A percentile compares a stretch with the other conserved stretches of the same genome.
These are phyloP conservation scores for Heliconius nattereri DNA, from an alignment of 1,140 invertebrate species.

Conservation along the genomic window DNA sequence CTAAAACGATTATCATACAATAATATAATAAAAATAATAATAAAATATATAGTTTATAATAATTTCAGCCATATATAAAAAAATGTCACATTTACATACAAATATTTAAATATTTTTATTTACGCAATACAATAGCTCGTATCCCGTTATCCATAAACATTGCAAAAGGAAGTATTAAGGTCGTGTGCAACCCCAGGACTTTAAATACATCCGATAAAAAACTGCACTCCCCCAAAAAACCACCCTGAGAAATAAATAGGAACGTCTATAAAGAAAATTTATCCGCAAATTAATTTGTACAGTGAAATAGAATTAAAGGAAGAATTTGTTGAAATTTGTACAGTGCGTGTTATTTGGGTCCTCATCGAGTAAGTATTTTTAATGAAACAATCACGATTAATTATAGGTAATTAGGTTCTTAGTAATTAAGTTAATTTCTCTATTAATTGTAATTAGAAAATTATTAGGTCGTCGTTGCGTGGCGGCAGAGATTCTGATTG, in stretches of 20 bases:
- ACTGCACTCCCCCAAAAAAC: constrained; percentile 64
- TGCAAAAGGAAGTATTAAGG: constrained; percentile 67
- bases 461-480: too few species aligned
- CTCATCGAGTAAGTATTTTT: not conserved
- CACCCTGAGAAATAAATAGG: constrained; percentile 60
- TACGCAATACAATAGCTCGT: constrained; percentile 19
- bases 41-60: not conserved
- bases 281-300: constrained; percentile 78
- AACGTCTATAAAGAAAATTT: constrained; percentile 78
- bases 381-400: not conserved
- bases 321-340: constrained; percentile 17
- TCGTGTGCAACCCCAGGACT: constrained; percentile 67
- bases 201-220: constrained; percentile 79
- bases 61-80: not conserved
- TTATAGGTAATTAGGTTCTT: not conserved
- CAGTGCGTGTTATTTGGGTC: not conserved
- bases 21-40: too few species aligned
- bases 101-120: constrained; percentile 5
- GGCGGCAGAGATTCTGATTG: too few species aligned
- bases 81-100: not conserved
- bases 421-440: too few species aligned
- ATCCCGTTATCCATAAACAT: constrained; percentile 20
- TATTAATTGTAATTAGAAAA: too few species aligned
- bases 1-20: too few species aligned
- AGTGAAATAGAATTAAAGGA: constrained; percentile 69